These are phyloP conservation scores for Chrysotoxum bicinctum DNA, from an alignment of 2,888 invertebrate species.

Conservation along the genomic window DNA sequence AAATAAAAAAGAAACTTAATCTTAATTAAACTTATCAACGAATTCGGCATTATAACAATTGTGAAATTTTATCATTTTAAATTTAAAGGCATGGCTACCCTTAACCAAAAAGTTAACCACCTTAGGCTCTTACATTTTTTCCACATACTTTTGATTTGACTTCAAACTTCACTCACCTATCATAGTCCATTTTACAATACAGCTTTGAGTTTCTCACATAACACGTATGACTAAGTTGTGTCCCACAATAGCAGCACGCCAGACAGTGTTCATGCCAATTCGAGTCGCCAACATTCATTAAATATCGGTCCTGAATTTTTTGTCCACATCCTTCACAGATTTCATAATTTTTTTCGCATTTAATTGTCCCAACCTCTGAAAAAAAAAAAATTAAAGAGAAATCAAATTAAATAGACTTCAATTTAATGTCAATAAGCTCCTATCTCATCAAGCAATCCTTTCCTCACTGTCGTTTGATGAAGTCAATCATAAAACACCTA, in stretches of 20 bases:
- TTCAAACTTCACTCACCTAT: slow-evolving; percentile 86
- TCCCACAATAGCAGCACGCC: slow-evolving; percentile 96
- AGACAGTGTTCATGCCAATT: slow-evolving; percentile 99
- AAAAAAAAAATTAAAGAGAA: slow-evolving; percentile 42
- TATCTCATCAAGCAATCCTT: background rate
- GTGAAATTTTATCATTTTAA: too few relatives aligned
- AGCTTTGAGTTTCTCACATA: slow-evolving; percentile 96
- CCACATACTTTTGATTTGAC: background rate
- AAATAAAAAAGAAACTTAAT: too few relatives aligned
- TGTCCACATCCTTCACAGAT: slow-evolving; percentile 97
- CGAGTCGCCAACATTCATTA: slow-evolving; percentile 96
- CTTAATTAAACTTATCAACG: too few relatives aligned
- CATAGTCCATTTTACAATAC: slow-evolving; percentile 98
- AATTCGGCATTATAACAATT: too few relatives aligned
- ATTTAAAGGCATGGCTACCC: too few relatives aligned
- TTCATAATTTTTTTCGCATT: slow-evolving; percentile 91
- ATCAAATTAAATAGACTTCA: slow-evolving; percentile 52
- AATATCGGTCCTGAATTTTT: slow-evolving; percentile 96
- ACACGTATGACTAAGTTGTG: slow-evolving; percentile 95
- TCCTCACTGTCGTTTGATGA: background rate
- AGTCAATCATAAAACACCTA: slow-evolving; percentile 50
- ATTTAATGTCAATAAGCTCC: slow-evolving; percentile 16
- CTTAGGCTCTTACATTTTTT: too few relatives aligned
- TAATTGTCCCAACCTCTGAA: slow-evolving; percentile 84
- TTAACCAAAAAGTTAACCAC: too few relatives aligned